A percentile compares a stretch with the other conserved stretches of the same genome.
These are phyloP conservation scores for Tromatobia lineatoria DNA, from an alignment of 2,888 invertebrate species.

Conservation along the genomic window DNA sequence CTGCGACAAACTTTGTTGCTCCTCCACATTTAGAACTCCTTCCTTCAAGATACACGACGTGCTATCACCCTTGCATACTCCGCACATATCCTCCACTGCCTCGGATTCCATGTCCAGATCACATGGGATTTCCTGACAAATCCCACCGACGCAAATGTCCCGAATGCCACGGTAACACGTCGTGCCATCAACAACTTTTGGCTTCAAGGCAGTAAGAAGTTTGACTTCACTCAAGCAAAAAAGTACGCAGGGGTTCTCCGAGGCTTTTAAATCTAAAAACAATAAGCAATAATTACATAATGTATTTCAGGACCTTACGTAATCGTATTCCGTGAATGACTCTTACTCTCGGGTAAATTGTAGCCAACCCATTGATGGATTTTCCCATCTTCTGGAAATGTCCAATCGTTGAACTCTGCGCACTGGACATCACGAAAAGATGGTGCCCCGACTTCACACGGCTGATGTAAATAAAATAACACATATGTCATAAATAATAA, in stretches of 20 bases:
- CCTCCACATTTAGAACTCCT: slow-evolving; percentile 84
- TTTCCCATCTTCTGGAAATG: slow-evolving; percentile 86
- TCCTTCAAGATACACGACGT: slow-evolving; percentile 85
- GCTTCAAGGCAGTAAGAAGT: slow-evolving; percentile 83
- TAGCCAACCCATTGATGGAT: slow-evolving; percentile 86
- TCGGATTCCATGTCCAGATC: slow-evolving; percentile 87
- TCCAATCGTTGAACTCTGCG: slow-evolving; percentile 85
- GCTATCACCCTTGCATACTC: slow-evolving; percentile 89
- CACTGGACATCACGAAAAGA: slow-evolving; percentile 87
- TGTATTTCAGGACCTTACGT: not conserved
- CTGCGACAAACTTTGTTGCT: slow-evolving; percentile 69
- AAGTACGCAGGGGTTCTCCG: slow-evolving; percentile 82
- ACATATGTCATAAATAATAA: not conserved
- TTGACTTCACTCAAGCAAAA: slow-evolving; percentile 82
- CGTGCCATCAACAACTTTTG: slow-evolving; percentile 87
- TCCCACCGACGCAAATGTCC: slow-evolving; percentile 87
- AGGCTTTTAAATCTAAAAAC: slow-evolving; percentile 70
- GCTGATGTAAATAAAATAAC: slow-evolving; percentile 76
- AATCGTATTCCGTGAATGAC: not conserved
- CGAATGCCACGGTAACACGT: slow-evolving; percentile 86
- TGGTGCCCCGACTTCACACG: slow-evolving; percentile 84
- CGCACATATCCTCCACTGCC: slow-evolving; percentile 88
- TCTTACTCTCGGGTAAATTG: slow-evolving; percentile 83
- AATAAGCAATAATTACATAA: not conserved
- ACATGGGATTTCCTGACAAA: slow-evolving; percentile 87